Conservation (phyloP, 2,113 vertebrate genomes). For the Desmodus rotundus region DNA sequence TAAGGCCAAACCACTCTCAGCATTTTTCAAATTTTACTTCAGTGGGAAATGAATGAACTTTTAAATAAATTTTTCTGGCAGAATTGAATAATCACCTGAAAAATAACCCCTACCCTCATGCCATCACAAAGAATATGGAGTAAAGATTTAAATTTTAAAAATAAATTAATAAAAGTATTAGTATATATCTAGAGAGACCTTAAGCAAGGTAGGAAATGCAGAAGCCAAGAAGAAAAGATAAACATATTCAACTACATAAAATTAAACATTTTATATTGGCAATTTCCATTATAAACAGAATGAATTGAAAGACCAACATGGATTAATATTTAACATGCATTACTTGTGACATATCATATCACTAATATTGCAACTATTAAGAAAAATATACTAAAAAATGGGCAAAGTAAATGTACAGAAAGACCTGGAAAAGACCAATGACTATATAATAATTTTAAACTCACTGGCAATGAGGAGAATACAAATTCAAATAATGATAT, state of each 20-base stretch:
- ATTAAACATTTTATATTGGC: not conserved
- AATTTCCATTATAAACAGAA: not conserved
- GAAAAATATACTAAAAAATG: slow-evolving; percentile 7
- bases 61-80: not conserved
- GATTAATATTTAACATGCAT: not conserved
- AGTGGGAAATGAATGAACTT: not conserved
- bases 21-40: not conserved
- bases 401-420: not conserved
- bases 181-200: not conserved
- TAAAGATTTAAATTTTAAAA: not conserved
- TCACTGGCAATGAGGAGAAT: not conserved
- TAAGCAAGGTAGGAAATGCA: not conserved
- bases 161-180: not conserved
- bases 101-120: not conserved
- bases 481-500: not conserved
- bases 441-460: not conserved
- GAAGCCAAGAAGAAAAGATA: not conserved
- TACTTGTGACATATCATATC: not conserved
- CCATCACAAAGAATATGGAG: not conserved
- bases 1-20: not conserved
- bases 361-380: not conserved
- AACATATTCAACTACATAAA: not conserved
- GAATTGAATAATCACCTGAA: not conserved
- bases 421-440: not conserved
- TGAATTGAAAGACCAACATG: not conserved